Percentiles rank a stretch among this genome's conserved stretches.
These are phyloP conservation scores for Rhegmatorhina hoffmannsi DNA, from an alignment of 2,113 vertebrate genomes.

Conservation along the genomic window DNA sequence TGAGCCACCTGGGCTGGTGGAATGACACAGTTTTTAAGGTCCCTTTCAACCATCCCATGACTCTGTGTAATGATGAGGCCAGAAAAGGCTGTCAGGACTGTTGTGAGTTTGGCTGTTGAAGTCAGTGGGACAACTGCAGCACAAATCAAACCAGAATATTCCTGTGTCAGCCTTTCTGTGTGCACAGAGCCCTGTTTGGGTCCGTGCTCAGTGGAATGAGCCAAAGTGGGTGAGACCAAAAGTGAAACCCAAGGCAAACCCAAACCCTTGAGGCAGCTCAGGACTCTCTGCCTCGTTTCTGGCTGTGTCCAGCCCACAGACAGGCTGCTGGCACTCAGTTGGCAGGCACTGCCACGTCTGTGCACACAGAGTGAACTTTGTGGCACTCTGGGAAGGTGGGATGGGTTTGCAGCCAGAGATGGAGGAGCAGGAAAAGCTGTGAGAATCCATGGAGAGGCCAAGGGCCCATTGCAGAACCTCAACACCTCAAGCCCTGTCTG, in stretches of 20 bases:
- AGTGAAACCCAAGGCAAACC: background rate
- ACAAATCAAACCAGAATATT: background rate
- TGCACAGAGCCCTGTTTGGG: background rate
- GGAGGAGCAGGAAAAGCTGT: conserved; percentile 5
- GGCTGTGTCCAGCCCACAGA: background rate
- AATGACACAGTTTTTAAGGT: background rate
- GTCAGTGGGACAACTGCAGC: background rate
- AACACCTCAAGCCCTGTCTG: background rate
- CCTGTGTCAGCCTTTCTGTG: background rate
- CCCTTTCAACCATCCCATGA: background rate
- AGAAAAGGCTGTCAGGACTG: background rate
- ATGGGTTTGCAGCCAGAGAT: background rate
- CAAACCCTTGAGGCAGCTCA: background rate
- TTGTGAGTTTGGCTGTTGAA: background rate
- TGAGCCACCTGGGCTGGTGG: too few relatives aligned
- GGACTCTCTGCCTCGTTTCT: background rate
- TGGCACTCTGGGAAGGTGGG: background rate
- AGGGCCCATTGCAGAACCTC: background rate
- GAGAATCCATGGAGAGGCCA: background rate
- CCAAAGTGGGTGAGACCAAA: background rate
- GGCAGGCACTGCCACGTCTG: background rate
- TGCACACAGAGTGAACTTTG: background rate
- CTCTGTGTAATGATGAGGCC: background rate
- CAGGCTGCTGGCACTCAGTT: background rate
- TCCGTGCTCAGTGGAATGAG: background rate